Percentiles rank a stretch among this genome's conserved stretches.
Evolutionary conservation across 2,797 vertebrate species (phyloP).

Genomic region (Tapera naevia): DNA sequence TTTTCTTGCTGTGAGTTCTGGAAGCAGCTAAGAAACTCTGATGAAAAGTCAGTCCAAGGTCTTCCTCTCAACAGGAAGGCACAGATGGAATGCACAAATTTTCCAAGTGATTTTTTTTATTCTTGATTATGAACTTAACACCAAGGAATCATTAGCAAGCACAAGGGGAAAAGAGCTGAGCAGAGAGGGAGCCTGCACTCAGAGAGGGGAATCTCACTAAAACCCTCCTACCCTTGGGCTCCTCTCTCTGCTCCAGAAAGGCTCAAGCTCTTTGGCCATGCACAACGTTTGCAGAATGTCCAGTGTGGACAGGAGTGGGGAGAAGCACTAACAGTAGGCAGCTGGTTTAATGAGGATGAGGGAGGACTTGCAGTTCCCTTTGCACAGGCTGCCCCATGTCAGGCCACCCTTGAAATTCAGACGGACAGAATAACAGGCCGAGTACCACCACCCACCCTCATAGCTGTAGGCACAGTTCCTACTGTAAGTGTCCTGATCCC

Average conservation of each 20-base stretch:
- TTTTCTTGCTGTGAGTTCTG: background rate
- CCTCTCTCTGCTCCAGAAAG: background rate
- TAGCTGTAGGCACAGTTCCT: conserved; percentile 70
- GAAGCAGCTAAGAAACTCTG: background rate
- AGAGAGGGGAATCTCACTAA: background rate
- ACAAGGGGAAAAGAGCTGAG: background rate
- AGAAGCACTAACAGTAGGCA: conserved; percentile 38
- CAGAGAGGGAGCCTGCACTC: background rate
- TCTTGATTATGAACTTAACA: conserved; percentile 18
- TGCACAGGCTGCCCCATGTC: conserved; percentile 61
- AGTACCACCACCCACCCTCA: conserved; percentile 69
- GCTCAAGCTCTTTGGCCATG: background rate
- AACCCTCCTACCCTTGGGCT: background rate
- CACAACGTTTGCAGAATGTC: background rate
- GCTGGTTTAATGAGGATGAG: conserved; percentile 67
- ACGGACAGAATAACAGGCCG: conserved; percentile 37
- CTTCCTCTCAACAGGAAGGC: background rate
- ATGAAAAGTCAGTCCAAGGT: background rate
- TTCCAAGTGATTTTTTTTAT: background rate
- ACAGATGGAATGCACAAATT: background rate
- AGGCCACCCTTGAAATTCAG: conserved; percentile 65
- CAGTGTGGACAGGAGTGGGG: background rate
- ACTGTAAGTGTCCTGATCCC: conserved; percentile 66
- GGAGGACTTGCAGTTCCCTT: conserved; percentile 69
- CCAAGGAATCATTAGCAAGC: conserved; percentile 39